phyloP scores from a whole-genome alignment of 2,113 vertebrate genomes.

The Nansenia antarctica region DNA sequence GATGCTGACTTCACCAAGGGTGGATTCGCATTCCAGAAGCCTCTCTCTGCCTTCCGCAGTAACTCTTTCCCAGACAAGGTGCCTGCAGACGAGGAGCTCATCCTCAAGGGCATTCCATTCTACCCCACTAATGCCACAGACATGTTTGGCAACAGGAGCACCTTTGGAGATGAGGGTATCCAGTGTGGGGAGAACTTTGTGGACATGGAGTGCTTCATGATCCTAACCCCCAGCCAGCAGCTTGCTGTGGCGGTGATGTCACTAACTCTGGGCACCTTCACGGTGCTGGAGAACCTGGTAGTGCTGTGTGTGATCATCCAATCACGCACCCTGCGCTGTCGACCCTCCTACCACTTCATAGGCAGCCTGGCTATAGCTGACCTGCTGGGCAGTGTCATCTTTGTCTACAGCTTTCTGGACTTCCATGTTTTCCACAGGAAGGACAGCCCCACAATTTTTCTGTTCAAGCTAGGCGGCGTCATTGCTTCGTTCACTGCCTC shows the following conservation, averaged over 20 bases:
- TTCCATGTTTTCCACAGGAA: conserved; percentile 98
- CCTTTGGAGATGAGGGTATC: conserved; percentile 86
- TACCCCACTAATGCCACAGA: conserved; percentile 90
- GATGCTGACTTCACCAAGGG: conserved; percentile 86
- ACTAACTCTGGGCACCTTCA: conserved; percentile 95
- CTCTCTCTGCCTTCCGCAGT: conserved; percentile 90
- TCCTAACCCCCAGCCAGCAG: conserved; percentile 96
- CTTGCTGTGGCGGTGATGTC: conserved; percentile 92
- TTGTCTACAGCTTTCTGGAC: conserved; percentile 98
- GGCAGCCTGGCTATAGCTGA: conserved; percentile 96
- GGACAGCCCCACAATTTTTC: conserved; percentile 93
- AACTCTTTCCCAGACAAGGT: conserved; percentile 91
- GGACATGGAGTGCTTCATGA: conserved; percentile 99
- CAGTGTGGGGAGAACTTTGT: conserved; percentile 99
- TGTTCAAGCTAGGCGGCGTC: conserved; percentile 97
- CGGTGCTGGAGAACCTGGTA: conserved; percentile 94
- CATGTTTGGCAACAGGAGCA: conserved; percentile 87
- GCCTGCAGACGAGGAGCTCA: conserved; percentile 85
- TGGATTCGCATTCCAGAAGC: conserved; percentile 89
- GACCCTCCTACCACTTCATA: conserved; percentile 98
- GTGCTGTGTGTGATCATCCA: conserved; percentile 95
- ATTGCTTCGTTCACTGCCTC: conserved; percentile 97
- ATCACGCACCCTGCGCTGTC: conserved; percentile 92
- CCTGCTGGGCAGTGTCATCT: conserved; percentile 95
- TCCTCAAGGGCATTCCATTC: conserved; percentile 81